Conservation (phyloP, 2,113 vertebrate species). For the Seriola rivoliana region DNA sequence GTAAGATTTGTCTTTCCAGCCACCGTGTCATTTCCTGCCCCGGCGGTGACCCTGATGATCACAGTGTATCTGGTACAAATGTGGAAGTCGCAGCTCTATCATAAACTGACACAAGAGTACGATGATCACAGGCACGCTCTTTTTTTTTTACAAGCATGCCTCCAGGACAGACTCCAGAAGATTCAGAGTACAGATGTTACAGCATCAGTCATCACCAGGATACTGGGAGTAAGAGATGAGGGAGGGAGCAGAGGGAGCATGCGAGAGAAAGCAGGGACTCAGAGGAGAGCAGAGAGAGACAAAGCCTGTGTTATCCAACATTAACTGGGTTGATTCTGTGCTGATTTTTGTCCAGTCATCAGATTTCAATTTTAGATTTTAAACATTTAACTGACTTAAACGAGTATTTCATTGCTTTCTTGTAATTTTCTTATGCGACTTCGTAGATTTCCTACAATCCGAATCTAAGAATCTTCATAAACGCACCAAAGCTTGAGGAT, state of each 20-base stretch:
- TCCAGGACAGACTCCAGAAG: conserved; percentile 43
- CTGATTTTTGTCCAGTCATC: conserved; percentile 5
- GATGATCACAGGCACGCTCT: conserved; percentile 36
- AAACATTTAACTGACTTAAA: conserved; percentile 9
- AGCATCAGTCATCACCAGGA: conserved; percentile 30
- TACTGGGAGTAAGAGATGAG: conserved; percentile 12
- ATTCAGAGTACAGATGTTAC: conserved; percentile 32
- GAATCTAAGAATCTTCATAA: background rate
- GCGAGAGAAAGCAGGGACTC: conserved; percentile 19
- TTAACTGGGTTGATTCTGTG: conserved; percentile 16
- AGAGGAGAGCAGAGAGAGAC: conserved; percentile 20
- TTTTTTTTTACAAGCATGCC: conserved; percentile 35
- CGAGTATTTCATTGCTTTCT: background rate
- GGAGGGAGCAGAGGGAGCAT: conserved; percentile 12
- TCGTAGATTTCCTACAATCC: background rate
- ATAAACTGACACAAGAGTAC: conserved; percentile 32
- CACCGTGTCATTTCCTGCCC: conserved; percentile 7
- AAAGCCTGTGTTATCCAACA: conserved; percentile 29
- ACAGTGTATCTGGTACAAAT: background rate
- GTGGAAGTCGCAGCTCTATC: conserved; percentile 14
- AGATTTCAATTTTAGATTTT: background rate
- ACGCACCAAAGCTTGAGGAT: background rate
- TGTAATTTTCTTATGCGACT: background rate
- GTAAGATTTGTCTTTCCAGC: background rate
- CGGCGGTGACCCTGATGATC: conserved; percentile 2